Percentiles rank a stretch among this genome's conserved stretches.
Conservation (phyloP, 2,797 vertebrate species). For the Channallabes apus region DNA sequence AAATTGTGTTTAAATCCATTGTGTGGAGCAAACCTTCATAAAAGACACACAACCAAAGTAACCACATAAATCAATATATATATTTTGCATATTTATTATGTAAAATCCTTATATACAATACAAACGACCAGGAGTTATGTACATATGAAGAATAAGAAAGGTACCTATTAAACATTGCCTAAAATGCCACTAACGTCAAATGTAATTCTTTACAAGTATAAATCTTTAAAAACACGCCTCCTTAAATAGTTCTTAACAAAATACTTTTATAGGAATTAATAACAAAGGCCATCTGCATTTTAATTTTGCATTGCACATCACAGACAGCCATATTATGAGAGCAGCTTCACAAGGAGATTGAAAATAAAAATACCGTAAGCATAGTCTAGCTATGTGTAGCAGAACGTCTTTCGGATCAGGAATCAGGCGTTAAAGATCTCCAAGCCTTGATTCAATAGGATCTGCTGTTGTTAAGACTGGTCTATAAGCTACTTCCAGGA, state of each 20-base stretch:
- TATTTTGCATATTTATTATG: conserved; percentile 38
- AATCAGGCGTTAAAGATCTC: neutral
- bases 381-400: neutral
- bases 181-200: neutral
- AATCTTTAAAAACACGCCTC: conserved; percentile 43
- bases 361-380: conserved; percentile 8
- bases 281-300: neutral
- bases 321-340: neutral
- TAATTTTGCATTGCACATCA: conserved; percentile 15
- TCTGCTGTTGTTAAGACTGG: neutral
- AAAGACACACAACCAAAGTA: neutral
- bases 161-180: neutral
- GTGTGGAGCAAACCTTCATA: neutral
- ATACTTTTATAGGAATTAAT: neutral
- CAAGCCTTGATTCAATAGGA: neutral
- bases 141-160: conserved; percentile 9
- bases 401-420: neutral
- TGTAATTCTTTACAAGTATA: neutral
- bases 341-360: conserved; percentile 3
- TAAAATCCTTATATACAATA: conserved; percentile 38
- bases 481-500: neutral
- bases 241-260: conserved; percentile 39
- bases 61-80: neutral
- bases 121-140: conserved; percentile 1
- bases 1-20: neutral